Evolutionary conservation across 2,888 invertebrate genomes (phyloP).

Genomic region (Amitus sp.): DNA sequence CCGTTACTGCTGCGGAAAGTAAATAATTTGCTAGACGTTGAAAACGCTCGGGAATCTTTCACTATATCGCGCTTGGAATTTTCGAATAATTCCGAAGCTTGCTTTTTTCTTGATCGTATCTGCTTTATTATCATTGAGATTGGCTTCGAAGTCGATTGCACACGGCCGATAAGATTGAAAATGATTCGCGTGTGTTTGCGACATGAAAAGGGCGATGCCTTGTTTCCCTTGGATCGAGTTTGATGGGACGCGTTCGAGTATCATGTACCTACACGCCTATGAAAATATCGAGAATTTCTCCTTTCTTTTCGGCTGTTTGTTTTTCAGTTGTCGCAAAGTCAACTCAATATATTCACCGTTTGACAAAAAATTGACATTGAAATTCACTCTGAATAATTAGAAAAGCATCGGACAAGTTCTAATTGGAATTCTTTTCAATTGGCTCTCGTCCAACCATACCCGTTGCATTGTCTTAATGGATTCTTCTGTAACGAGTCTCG

Average conservation of each 20-base stretch:
- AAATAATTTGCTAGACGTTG: background rate
- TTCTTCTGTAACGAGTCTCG: too few relatives aligned
- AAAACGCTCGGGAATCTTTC: background rate
- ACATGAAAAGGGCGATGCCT: background rate
- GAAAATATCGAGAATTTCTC: too few relatives aligned
- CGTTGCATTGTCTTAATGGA: too few relatives aligned
- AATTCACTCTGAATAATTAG: too few relatives aligned
- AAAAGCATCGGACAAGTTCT: too few relatives aligned
- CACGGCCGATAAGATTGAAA: background rate
- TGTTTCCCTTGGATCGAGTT: background rate
- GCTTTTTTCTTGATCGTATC: too few relatives aligned
- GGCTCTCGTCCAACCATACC: too few relatives aligned
- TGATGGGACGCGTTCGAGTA: background rate
- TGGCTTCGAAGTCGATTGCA: background rate
- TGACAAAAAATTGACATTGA: slow-evolving; percentile 4
- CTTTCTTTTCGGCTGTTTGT: too few relatives aligned
- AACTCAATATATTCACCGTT: too few relatives aligned
- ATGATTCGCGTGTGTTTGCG: background rate
- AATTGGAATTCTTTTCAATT: too few relatives aligned
- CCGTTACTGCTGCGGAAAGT: background rate
- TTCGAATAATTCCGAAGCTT: too few relatives aligned
- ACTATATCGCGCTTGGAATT: background rate
- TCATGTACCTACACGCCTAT: background rate
- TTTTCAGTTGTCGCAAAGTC: too few relatives aligned
- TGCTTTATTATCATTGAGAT: background rate